phyloP scores from a whole-genome alignment of 2,888 invertebrate species.

The Nycteola revayana region DNA sequence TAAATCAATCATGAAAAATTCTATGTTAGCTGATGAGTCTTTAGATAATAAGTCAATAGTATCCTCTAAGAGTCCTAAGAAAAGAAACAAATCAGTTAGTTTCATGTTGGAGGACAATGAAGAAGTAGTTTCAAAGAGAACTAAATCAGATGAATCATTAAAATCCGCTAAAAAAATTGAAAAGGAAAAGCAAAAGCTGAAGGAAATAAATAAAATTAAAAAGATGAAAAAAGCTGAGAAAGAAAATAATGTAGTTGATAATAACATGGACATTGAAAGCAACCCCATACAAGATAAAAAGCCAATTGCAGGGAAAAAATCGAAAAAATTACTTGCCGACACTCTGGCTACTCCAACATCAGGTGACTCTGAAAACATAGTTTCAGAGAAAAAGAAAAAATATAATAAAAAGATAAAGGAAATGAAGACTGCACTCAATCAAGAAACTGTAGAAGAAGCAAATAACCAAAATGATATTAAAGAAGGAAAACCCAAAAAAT shows the following conservation, averaged over 20 bases:
- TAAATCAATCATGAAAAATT: slow-evolving; percentile 58
- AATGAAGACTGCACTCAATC: slow-evolving; percentile 16
- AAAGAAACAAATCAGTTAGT: slow-evolving; percentile 70
- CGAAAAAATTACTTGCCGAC: slow-evolving; percentile 17
- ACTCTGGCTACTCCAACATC: slow-evolving; percentile 9
- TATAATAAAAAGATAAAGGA: slow-evolving; percentile 39
- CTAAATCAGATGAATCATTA: slow-evolving; percentile 51
- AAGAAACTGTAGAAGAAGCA: slow-evolving; percentile 26
- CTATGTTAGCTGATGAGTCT: slow-evolving; percentile 28
- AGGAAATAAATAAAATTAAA: slow-evolving; percentile 20
- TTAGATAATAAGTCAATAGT: slow-evolving; percentile 27
- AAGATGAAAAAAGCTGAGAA: slow-evolving; percentile 33
- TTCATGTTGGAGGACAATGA: slow-evolving; percentile 65
- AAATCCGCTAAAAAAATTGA: slow-evolving; percentile 21
- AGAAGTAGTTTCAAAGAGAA: slow-evolving; percentile 53
- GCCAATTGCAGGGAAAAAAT: slow-evolving; percentile 22
- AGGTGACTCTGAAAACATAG: slow-evolving; percentile 11
- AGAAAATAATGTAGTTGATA: slow-evolving; percentile 32
- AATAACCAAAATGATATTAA: slow-evolving; percentile 26
- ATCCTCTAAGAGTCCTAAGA: slow-evolving; percentile 48
- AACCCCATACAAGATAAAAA: slow-evolving; percentile 17
- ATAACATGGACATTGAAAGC: slow-evolving; percentile 21
- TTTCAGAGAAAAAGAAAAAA: slow-evolving; percentile 33
- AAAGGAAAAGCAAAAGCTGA: slow-evolving; percentile 5
- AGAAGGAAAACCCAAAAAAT: slow-evolving; percentile 34